Conservation (phyloP, 1,140 invertebrate genomes). For the Myzus persicae region DNA sequence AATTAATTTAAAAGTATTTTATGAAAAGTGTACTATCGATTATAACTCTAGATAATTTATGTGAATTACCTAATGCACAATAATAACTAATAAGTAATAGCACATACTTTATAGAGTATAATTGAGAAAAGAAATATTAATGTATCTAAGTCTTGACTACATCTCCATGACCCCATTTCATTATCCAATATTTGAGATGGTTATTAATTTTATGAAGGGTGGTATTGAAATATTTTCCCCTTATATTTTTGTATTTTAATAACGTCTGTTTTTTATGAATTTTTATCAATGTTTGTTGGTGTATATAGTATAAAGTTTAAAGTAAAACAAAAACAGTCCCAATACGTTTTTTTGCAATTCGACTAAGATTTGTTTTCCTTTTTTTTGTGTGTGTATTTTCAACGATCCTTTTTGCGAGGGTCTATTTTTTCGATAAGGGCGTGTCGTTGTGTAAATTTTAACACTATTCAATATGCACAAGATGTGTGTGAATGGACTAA, state of each 20-base stretch:
- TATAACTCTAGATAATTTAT: neutral
- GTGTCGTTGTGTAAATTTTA: constrained; percentile 23
- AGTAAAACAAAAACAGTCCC: neutral
- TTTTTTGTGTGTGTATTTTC: neutral
- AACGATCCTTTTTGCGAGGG: neutral
- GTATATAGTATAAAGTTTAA: constrained; percentile 20
- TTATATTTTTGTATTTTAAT: neutral
- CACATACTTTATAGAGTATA: neutral
- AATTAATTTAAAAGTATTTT: neutral
- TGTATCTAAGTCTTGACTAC: neutral
- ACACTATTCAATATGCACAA: neutral
- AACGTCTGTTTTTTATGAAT: neutral
- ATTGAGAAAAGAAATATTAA: neutral
- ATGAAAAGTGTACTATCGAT: neutral
- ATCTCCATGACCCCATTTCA: neutral
- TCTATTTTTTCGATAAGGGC: neutral
- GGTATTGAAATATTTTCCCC: constrained; percentile 7
- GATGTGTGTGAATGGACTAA: neutral
- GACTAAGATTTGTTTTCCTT: neutral
- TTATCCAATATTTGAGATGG: constrained; percentile 18
- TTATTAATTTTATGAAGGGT: neutral
- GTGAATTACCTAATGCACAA: neutral
- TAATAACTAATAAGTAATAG: neutral
- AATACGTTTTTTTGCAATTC: neutral
- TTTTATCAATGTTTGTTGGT: constrained; percentile 20